A percentile compares a stretch with the other conserved stretches of the same genome.
Evolutionary conservation across 2,888 invertebrate species (phyloP).

Genomic region (Drosophila kambysellisi): DNA sequence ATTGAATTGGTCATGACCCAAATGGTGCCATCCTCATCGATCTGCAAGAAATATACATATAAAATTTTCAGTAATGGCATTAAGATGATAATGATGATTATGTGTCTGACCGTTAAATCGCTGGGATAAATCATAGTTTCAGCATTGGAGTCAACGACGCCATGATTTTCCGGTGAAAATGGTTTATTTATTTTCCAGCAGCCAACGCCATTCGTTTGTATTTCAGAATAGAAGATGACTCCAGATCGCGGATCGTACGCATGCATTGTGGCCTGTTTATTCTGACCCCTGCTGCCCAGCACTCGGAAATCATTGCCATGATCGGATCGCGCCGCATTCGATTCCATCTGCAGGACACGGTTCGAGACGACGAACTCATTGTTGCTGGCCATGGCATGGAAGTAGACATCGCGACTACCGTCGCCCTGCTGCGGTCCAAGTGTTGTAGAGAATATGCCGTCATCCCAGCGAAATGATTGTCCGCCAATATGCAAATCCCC

Average conservation of each 20-base stretch:
- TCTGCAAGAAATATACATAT: slow-evolving; percentile 81
- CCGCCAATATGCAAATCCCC: slow-evolving; percentile 89
- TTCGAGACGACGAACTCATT: slow-evolving; percentile 90
- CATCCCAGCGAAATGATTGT: slow-evolving; percentile 91
- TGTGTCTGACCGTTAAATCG: slow-evolving; percentile 86
- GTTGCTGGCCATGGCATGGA: slow-evolving; percentile 91
- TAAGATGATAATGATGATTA: not conserved
- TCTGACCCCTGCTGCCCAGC: slow-evolving; percentile 88
- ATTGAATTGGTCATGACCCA: slow-evolving; percentile 90
- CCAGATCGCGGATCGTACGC: slow-evolving; percentile 87
- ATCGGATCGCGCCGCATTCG: slow-evolving; percentile 86
- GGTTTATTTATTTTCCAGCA: slow-evolving; percentile 89
- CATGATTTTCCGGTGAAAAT: slow-evolving; percentile 86
- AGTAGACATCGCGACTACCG: slow-evolving; percentile 89
- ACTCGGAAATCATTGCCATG: slow-evolving; percentile 87
- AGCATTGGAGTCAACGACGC: slow-evolving; percentile 87
- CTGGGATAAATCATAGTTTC: slow-evolving; percentile 90
- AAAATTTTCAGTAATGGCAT: not conserved
- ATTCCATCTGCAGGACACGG: slow-evolving; percentile 87
- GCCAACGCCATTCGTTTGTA: slow-evolving; percentile 89
- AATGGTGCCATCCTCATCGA: slow-evolving; percentile 88
- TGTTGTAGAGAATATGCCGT: slow-evolving; percentile 91
- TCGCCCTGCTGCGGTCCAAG: slow-evolving; percentile 86
- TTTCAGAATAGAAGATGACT: slow-evolving; percentile 89
- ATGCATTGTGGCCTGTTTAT: slow-evolving; percentile 90